These are phyloP conservation scores for Dendroctonus valens DNA, from an alignment of 1,140 invertebrate genomes.

Conservation along the genomic window DNA sequence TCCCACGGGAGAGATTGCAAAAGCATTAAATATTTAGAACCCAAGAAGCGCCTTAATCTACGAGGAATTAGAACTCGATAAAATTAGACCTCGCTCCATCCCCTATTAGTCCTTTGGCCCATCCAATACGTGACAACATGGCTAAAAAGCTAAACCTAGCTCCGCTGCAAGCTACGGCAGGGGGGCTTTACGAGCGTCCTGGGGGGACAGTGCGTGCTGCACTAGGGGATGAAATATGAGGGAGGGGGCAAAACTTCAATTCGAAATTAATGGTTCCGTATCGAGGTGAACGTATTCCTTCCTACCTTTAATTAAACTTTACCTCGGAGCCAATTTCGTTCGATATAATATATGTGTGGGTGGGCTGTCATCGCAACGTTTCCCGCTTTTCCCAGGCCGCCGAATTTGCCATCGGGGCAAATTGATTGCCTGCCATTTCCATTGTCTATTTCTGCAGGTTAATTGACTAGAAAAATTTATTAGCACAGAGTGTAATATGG, in stretches of 20 bases:
- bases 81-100: too few species aligned
- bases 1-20: too few species aligned
- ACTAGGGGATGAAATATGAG: slow-evolving; percentile 18
- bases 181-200: slow-evolving; percentile 11
- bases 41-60: neutral
- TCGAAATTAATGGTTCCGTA: slow-evolving; percentile 31
- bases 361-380: slow-evolving; percentile 17
- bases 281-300: slow-evolving; percentile 26
- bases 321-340: slow-evolving; percentile 28
- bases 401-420: too few species aligned
- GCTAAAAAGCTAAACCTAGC: slow-evolving; percentile 8
- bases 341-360: slow-evolving; percentile 26
- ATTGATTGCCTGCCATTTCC: too few species aligned
- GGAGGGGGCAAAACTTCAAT: slow-evolving; percentile 27
- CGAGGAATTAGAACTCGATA: too few species aligned
- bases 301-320: slow-evolving; percentile 35
- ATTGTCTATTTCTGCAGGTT: too few species aligned
- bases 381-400: too few species aligned
- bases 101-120: too few species aligned
- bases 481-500: too few species aligned
- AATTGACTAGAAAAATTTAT: too few species aligned
- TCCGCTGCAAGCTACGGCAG: slow-evolving; percentile 3
- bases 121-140: neutral
- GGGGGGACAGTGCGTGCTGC: slow-evolving; percentile 21
- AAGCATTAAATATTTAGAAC: neutral